Evolutionary conservation across 2,797 vertebrate species (phyloP).

Genomic region (Megaceryle alcyon): DNA sequence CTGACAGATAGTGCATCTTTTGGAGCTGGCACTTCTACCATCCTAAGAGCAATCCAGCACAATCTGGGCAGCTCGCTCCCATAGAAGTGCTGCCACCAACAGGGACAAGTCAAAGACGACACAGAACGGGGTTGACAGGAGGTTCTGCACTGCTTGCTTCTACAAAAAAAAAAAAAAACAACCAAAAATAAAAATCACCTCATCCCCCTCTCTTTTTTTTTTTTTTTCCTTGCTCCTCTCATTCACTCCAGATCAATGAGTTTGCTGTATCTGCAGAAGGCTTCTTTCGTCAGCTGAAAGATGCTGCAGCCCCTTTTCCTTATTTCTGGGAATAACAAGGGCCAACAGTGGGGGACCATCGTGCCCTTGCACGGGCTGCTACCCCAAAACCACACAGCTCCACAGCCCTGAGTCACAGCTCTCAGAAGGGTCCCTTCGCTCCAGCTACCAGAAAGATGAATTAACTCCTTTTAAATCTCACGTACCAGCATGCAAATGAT

Average conservation of each 20-base stretch:
- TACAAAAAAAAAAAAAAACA: too few relatives aligned
- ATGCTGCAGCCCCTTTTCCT: background rate
- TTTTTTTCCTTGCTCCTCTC: background rate
- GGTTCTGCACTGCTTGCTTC: background rate
- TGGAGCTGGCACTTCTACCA: background rate
- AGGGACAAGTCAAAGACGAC: background rate
- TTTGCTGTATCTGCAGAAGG: background rate
- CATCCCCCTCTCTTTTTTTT: too few relatives aligned
- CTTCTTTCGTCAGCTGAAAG: background rate
- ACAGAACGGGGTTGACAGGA: background rate
- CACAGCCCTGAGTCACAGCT: conserved; percentile 40
- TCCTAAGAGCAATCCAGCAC: background rate
- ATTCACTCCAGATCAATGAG: background rate
- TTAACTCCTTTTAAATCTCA: conserved; percentile 22
- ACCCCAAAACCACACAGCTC: background rate
- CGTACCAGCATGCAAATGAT: background rate
- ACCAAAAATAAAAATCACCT: too few relatives aligned
- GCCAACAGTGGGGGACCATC: background rate
- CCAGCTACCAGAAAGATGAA: conserved; percentile 54
- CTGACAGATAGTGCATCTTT: background rate
- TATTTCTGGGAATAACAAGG: background rate
- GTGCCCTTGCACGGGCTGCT: background rate
- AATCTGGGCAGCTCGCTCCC: background rate
- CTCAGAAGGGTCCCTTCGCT: background rate
- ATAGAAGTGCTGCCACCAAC: background rate